phyloP scores from a whole-genome alignment of 2,888 invertebrate genomes.

The Aleiodes leptofemur region DNA sequence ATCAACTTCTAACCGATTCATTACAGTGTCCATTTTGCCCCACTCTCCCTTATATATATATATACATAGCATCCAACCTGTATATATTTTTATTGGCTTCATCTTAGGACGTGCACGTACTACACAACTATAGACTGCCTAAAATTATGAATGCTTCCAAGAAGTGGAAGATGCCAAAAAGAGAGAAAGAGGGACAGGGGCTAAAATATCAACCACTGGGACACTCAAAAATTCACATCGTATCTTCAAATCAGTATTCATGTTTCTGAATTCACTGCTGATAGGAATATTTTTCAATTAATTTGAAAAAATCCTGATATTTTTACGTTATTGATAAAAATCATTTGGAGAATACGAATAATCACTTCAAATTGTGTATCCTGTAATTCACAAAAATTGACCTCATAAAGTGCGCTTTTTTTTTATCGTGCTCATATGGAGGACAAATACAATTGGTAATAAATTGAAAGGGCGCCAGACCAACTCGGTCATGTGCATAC shows the following conservation, averaged over 20 bases:
- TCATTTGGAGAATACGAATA: background rate
- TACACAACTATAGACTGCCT: conserved; percentile 19
- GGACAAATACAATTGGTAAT: conserved; percentile 34
- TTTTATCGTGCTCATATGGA: background rate
- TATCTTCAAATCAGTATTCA: background rate
- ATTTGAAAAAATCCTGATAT: too few species aligned
- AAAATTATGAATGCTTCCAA: conserved; percentile 17
- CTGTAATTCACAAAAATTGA: conserved; percentile 10
- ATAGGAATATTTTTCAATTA: too few species aligned
- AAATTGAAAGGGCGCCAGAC: conserved; percentile 36
- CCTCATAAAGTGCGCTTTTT: conserved; percentile 12
- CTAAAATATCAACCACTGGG: background rate
- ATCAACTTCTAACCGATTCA: too few species aligned
- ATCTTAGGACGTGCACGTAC: conserved; percentile 23
- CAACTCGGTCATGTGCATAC: conserved; percentile 32
- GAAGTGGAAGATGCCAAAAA: background rate
- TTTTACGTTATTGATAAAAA: too few species aligned
- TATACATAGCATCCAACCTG: conserved; percentile 5
- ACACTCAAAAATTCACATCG: background rate
- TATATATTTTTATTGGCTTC: conserved; percentile 29
- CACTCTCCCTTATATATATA: too few species aligned
- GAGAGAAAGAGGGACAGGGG: too few species aligned
- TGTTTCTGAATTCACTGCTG: background rate
- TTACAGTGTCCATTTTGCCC: too few species aligned
- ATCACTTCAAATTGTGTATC: background rate